Base-by-base conservation (phyloP, 2,113 vertebrate genomes). In the Myanophis thanlyinensis region DNA sequence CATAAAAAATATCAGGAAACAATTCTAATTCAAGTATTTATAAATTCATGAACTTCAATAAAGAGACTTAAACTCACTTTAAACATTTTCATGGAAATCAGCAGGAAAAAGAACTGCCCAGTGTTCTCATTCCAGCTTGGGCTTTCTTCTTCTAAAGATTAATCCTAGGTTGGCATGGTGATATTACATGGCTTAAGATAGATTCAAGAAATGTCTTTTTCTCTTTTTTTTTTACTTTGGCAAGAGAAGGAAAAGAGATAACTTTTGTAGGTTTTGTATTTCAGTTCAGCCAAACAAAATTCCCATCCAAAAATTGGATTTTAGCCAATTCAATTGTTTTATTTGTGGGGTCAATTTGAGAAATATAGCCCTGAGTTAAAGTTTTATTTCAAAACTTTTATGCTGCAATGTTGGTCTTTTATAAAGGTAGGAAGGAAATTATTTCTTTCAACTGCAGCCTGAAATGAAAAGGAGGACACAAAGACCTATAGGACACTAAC, bases 381-480 rank as follows among this genome's bases (percentile, higher is more conserved):
- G 27, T 52, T 91, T 80, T 89, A 85, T 47, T 80, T 91, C 10
- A 92, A 47, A 89, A 40, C 52, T 73, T 86, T 53, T 80, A 85
- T 91, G 35, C 54, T 86, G 85, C 51, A 91, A 30, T 84, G 40
- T 52, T 30, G 25, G 85, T 15, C 35, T 73, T 90, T 91, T 87
- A 52, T 35, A 94, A 94, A 89, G 91, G 46, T 93, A 93, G 9
- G 20, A 93, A 87, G 51, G 47, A 94, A 94, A 89, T 67, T 62
- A 87, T 85, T 44, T 5, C 15, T 87, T 85, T 92, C 73, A 18
- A 3, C 27, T 22, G 3, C 53, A 91, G 51, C 62, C 25, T 85
- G 2, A 62, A 93, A 56, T 91, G 40, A 85, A 40, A 48, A 90
- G 89, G 48, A 92, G 12, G 73, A 84, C 3, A 11, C 23, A 54